Evolutionary conservation across 2,797 vertebrate genomes (phyloP).

Genomic region (Mionectes olivaceus): DNA sequence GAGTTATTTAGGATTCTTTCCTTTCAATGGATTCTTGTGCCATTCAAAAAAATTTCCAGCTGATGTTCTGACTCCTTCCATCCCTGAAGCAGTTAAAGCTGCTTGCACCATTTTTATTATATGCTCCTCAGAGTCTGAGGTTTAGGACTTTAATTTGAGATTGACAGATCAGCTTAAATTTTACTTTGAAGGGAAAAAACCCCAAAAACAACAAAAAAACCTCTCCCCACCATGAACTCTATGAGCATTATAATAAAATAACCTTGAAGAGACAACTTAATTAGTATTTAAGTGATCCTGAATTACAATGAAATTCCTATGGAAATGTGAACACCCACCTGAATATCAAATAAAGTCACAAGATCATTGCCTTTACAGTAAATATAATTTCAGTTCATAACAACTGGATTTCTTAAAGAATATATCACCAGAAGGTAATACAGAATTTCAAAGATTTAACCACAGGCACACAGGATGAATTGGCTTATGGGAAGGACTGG

Average conservation of each 20-base stretch:
- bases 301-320: constrained; percentile 68
- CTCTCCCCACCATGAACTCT: background rate
- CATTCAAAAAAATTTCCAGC: background rate
- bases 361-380: constrained; percentile 54
- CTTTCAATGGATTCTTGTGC: background rate
- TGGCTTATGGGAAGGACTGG: background rate
- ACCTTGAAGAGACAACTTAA: constrained; percentile 74
- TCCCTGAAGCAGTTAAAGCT: constrained; percentile 19
- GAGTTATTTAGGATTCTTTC: background rate
- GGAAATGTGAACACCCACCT: constrained; percentile 60
- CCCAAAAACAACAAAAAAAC: background rate
- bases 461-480: background rate
- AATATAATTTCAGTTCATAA: constrained; percentile 25
- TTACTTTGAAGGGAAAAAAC: constrained; percentile 9
- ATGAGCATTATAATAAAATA: constrained; percentile 53
- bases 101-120: background rate
- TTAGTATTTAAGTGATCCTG: constrained; percentile 74
- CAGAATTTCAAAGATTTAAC: constrained; percentile 35
- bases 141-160: constrained; percentile 36
- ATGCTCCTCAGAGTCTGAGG: background rate
- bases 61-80: background rate
- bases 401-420: constrained; percentile 30
- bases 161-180: constrained; percentile 57
- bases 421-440: constrained; percentile 15
- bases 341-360: constrained; percentile 59